Evolutionary conservation across 30 jellyfish, hydroid and myxozoan genomes (phyloP), one percentile per base, ranked within the genome.

Genomic region (Cassiopea andromeda): DNA sequence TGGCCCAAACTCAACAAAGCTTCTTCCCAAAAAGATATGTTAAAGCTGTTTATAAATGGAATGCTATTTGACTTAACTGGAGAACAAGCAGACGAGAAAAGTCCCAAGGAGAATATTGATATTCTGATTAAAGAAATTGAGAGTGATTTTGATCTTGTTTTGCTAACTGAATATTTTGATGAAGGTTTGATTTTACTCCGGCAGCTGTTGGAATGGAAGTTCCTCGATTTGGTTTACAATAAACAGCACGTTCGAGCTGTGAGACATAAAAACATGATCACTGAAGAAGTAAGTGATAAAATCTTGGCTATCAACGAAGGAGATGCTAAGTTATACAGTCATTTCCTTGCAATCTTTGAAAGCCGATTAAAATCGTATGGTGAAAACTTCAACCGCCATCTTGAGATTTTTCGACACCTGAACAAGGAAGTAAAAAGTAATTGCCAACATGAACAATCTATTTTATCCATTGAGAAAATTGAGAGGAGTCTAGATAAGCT

Each of bases 121-220:
- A 79, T 79, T 7, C 60, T 93, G 46, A 81, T 93, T 14, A 9
- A 78, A 47, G 70, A 93, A n/a, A 77, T 90, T 7, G 97, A 93
- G 54, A 69, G 80, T 7, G 86, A 81, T 59, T 85, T 93, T 46
- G 93, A 90, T 61, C 68, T 93, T 68, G 98, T 93, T 1, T 46
- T 93, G 96, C 45, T 93, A 49, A 82, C 89, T 16, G 97, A 93
- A 68, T 67, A 89, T 43, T 93, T 89, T 80, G 98, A 93, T 60
- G 97, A 93, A 84, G 91, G 97, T 18, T 72, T 90, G 50, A 71
- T 93, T 8, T 46, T 89, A 48, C 76, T 93, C 76, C 82, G 94
- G 50, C 69, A 89, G 48, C 57, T 73, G 15, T 68, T 93, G 70
- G 82, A 88, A 44, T 93, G 97, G 98, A 86, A 70, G 7, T 89